Conservation (phyloP, 2,888 invertebrate genomes). For the Lordiphosa andalusiaca region DNA sequence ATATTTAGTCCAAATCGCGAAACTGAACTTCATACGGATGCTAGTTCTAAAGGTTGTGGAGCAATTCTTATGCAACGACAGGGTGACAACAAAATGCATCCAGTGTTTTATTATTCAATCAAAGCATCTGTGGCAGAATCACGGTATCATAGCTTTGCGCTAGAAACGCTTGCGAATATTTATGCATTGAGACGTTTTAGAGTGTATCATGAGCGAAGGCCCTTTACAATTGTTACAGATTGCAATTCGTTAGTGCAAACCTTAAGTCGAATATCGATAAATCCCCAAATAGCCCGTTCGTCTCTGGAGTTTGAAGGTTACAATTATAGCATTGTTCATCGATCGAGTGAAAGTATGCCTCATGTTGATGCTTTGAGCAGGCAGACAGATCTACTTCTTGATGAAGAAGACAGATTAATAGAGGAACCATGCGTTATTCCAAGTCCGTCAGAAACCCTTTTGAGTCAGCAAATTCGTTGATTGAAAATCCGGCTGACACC, state of each 20-base stretch:
- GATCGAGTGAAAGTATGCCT: conserved; percentile 35
- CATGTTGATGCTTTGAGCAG: conserved; percentile 7
- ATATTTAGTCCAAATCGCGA: background rate
- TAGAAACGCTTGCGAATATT: no score
- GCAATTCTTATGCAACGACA: no score
- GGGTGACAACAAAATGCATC: background rate
- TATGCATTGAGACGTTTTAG: no score
- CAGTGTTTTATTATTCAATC: background rate
- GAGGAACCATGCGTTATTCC: no score
- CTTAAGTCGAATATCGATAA: conserved; percentile 48
- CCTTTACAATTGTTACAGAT: conserved; percentile 33
- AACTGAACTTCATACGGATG: conserved; percentile 1
- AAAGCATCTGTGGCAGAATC: no score
- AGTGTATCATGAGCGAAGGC: no score
- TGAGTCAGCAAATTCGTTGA: no score
- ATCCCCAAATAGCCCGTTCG: conserved; percentile 68
- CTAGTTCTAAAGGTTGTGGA: no score
- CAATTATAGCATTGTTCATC: conserved; percentile 40
- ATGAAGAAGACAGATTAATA: background rate
- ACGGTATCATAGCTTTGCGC: no score
- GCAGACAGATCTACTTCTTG: conserved; percentile 1
- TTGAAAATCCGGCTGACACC: no score
- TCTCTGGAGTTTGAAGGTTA: conserved; percentile 63
- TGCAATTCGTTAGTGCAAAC: conserved; percentile 62
- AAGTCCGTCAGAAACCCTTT: no score